A percentile compares a stretch with the other conserved stretches of the same genome.
These are phyloP conservation scores for Pomatostomus ruficeps DNA, from an alignment of 2,113 vertebrate genomes.

Conservation along the genomic window DNA sequence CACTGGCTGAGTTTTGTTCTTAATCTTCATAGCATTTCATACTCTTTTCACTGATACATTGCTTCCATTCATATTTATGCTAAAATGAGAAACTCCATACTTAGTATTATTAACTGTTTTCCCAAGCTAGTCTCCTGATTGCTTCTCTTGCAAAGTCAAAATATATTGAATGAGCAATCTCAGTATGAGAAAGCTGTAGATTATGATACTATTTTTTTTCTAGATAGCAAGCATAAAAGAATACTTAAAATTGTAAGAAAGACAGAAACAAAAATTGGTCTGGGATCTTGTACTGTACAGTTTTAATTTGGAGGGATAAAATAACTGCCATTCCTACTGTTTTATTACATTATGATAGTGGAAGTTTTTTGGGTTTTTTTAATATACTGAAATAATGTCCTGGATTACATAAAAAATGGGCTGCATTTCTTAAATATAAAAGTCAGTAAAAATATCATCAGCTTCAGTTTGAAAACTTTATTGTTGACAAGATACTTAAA, in stretches of 20 bases:
- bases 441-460: background rate
- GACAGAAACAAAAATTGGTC: background rate
- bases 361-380: background rate
- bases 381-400: background rate
- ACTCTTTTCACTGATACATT: background rate
- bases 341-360: background rate
- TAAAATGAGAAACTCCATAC: background rate
- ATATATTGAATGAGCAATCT: background rate
- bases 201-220: background rate
- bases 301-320: background rate
- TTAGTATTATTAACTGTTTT: background rate
- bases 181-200: background rate
- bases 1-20: background rate
- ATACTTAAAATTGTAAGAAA: background rate
- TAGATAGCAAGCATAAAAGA: background rate
- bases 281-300: background rate
- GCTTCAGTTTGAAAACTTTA: background rate
- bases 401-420: background rate
- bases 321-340: background rate
- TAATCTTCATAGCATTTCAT: background rate
- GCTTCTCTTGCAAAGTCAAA: background rate
- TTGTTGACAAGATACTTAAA: background rate
- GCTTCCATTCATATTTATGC: background rate
- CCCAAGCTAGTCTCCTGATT: background rate
- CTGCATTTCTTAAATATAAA: background rate